phyloP scores from a whole-genome alignment of 2,888 invertebrate species.

The Caenorhabditis wallacei region DNA sequence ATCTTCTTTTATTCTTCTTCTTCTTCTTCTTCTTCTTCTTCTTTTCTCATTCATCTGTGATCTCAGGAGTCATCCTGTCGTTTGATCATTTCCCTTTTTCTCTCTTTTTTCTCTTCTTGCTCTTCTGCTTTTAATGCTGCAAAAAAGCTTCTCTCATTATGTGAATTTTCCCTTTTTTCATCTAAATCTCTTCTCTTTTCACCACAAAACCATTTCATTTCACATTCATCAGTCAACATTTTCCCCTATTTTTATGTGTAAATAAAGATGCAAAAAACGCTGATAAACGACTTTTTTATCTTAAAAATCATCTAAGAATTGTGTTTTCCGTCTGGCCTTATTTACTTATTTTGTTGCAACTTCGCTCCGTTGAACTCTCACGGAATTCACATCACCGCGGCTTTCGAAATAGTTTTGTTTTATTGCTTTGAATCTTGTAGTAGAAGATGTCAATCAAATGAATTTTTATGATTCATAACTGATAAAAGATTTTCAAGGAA shows the following conservation, averaged over 20 bases:
- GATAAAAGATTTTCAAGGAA: no score
- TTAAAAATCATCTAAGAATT: not conserved
- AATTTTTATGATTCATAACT: no score
- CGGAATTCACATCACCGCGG: slow-evolving; percentile 12
- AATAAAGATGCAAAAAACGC: slow-evolving; percentile 49
- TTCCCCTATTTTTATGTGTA: slow-evolving; percentile 50
- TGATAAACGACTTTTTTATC: slow-evolving; percentile 18
- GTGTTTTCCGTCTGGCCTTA: not conserved
- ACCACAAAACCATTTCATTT: slow-evolving; percentile 26
- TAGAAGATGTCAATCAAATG: no score
- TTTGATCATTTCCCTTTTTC: slow-evolving; percentile 30
- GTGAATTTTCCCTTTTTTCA: slow-evolving; percentile 5
- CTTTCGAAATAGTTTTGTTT: not conserved
- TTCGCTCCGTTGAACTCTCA: slow-evolving; percentile 16
- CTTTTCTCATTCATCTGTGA: slow-evolving; percentile 48
- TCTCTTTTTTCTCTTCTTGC: slow-evolving; percentile 36
- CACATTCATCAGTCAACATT: slow-evolving; percentile 1
- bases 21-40: not conserved
- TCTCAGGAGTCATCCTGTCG: slow-evolving; percentile 32
- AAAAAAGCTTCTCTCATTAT: slow-evolving; percentile 13
- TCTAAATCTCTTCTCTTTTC: slow-evolving; percentile 12
- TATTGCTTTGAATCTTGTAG: no score
- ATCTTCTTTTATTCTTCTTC: not conserved
- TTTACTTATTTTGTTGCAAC: not conserved
- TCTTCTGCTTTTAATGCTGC: slow-evolving; percentile 3